Percentiles rank a stretch among this genome's conserved stretches.
phyloP scores from a whole-genome alignment of 1,140 invertebrate species.

The Pissodes strobi region DNA sequence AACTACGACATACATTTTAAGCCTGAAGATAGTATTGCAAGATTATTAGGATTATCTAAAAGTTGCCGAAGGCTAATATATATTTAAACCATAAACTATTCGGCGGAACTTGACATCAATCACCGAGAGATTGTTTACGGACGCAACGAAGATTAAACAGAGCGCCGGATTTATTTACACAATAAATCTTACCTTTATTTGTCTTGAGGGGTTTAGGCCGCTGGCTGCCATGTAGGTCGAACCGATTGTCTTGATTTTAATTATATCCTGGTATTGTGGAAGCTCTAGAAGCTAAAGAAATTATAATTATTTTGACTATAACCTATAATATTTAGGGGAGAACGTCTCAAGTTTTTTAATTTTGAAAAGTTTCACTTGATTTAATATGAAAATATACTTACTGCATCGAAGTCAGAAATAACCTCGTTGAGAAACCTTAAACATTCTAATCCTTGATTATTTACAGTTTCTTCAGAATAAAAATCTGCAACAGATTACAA shows the following conservation, averaged over 20 bases:
- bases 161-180: too few species aligned
- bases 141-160: too few species aligned
- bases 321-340: too few species aligned
- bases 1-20: too few species aligned
- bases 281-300: slow-evolving; percentile 78
- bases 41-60: too few species aligned
- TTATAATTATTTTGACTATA: neutral
- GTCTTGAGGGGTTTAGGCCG: slow-evolving; percentile 77
- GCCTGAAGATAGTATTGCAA: too few species aligned
- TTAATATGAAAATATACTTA: slow-evolving; percentile 59
- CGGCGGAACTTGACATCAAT: too few species aligned
- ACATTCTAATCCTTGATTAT: slow-evolving; percentile 95
- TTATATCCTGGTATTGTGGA: slow-evolving; percentile 84
- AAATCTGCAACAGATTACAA: too few species aligned
- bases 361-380: slow-evolving; percentile 3
- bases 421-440: slow-evolving; percentile 96
- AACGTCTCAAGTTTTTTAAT: too few species aligned
- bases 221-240: slow-evolving; percentile 98
- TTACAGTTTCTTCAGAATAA: slow-evolving; percentile 93
- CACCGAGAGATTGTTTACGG: too few species aligned
- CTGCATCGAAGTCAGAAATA: slow-evolving; percentile 96
- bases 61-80: too few species aligned
- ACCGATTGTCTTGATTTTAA: slow-evolving; percentile 97
- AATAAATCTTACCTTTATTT: slow-evolving; percentile 62
- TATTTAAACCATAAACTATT: too few species aligned